Evolutionary conservation across 1,140 invertebrate genomes (phyloP).

Genomic region (Pseudomyrmex flavicornis): DNA sequence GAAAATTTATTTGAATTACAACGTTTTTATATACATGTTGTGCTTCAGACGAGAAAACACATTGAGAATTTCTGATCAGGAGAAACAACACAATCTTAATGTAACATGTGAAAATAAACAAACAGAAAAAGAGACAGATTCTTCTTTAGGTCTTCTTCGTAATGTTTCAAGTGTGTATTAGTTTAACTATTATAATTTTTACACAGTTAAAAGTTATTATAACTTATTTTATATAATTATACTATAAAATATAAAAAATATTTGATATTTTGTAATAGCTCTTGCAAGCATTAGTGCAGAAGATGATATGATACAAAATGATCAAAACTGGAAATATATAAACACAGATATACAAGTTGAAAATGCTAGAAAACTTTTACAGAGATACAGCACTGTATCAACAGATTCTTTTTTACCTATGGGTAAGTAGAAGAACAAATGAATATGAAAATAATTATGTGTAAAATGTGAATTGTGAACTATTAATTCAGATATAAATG

Average conservation of each 20-base stretch:
- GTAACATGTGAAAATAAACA: constrained; percentile 12
- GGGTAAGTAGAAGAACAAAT: constrained; percentile 46
- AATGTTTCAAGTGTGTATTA: constrained; percentile 75
- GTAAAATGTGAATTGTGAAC: background rate
- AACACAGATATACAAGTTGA: constrained; percentile 70
- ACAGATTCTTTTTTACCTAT: background rate
- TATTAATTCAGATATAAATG: constrained; percentile 65
- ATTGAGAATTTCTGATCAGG: background rate
- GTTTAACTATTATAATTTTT: background rate
- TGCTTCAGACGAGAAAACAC: constrained; percentile 56
- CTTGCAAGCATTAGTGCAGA: constrained; percentile 49
- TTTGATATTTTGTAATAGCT: constrained; percentile 42
- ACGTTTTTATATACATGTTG: background rate
- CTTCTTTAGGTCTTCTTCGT: constrained; percentile 75
- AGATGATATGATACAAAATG: constrained; percentile 14
- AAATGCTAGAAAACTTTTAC: constrained; percentile 75
- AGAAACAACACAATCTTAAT: constrained; percentile 31
- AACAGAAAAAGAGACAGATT: constrained; percentile 53
- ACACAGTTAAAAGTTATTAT: background rate
- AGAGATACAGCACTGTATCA: constrained; percentile 70
- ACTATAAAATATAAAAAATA: background rate
- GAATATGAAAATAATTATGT: constrained; percentile 31
- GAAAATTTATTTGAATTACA: background rate
- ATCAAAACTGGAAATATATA: constrained; percentile 45
- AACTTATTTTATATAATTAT: background rate